Evolutionary conservation across 2,113 vertebrate genomes (phyloP).

Genomic region (Tursiops truncatus): DNA sequence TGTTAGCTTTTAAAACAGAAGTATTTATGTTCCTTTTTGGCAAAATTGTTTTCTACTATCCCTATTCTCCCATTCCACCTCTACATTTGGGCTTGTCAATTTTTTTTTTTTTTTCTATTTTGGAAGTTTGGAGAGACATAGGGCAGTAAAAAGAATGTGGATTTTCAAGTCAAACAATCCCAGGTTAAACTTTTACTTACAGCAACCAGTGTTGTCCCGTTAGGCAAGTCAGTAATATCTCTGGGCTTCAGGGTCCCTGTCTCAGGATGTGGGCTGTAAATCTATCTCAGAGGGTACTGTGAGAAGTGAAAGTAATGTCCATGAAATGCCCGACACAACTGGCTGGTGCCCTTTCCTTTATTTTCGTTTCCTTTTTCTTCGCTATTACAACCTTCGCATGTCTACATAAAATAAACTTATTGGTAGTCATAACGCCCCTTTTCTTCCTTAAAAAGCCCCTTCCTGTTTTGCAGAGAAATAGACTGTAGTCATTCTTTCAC

Average conservation of each 20-base stretch:
- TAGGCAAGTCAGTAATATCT: background rate
- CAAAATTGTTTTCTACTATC: background rate
- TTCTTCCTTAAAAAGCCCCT: background rate
- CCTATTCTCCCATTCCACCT: background rate
- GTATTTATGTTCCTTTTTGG: background rate
- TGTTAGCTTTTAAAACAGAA: background rate
- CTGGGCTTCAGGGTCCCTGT: background rate
- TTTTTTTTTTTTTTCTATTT: background rate
- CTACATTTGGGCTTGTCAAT: background rate
- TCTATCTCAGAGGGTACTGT: too few species aligned
- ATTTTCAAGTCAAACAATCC: background rate
- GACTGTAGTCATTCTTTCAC: background rate
- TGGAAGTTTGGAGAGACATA: background rate
- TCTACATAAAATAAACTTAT: background rate
- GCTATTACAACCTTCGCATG: background rate
- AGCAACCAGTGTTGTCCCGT: background rate
- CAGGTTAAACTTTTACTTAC: slow-evolving; percentile 21
- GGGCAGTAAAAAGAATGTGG: background rate
- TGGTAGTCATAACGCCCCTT: background rate
- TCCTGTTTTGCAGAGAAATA: background rate
- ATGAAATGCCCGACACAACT: background rate
- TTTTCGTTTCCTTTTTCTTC: background rate
- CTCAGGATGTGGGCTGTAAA: background rate
- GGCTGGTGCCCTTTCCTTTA: background rate
- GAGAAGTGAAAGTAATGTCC: background rate